phyloP scores from a whole-genome alignment of 2,888 invertebrate species.

The Lydus trimaculatus region DNA sequence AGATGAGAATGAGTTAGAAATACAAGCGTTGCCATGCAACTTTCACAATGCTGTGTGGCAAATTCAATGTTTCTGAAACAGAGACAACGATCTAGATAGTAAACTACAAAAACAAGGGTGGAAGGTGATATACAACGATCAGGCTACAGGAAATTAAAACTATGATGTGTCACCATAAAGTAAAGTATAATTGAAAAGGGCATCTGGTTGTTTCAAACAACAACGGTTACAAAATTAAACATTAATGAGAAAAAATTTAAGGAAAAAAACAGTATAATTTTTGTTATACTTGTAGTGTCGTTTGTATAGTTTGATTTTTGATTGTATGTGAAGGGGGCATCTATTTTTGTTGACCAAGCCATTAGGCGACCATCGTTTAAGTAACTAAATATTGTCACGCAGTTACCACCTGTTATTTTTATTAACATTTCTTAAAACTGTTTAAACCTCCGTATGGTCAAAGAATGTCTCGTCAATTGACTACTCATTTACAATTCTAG shows the following conservation, averaged over 20 bases:
- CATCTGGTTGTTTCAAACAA: conserved; percentile 16
- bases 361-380: conserved; percentile 46
- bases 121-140: not conserved
- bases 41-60: not conserved
- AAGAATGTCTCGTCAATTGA: not conserved
- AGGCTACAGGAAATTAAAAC: conserved; percentile 1
- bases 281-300: conserved; percentile 15
- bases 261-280: conserved; percentile 21
- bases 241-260: conserved; percentile 18
- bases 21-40: conserved; percentile 7
- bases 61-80: not conserved
- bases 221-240: conserved; percentile 32
- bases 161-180: not conserved
- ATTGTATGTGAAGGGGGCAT: conserved; percentile 13
- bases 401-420: conserved; percentile 45
- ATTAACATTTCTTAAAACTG: conserved; percentile 21
- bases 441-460: not conserved
- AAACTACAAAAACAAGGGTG: not conserved
- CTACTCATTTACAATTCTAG: not conserved
- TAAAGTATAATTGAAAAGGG: not conserved
- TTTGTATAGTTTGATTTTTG: conserved; percentile 2
- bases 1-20: conserved; percentile 1
- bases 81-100: not conserved
- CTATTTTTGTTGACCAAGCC: conserved; percentile 45
- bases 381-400: conserved; percentile 50